Evolutionary conservation across 2,797 vertebrate genomes (phyloP), one percentile per base, ranked within the genome.

Genomic region (Acipenser ruthenus): DNA sequence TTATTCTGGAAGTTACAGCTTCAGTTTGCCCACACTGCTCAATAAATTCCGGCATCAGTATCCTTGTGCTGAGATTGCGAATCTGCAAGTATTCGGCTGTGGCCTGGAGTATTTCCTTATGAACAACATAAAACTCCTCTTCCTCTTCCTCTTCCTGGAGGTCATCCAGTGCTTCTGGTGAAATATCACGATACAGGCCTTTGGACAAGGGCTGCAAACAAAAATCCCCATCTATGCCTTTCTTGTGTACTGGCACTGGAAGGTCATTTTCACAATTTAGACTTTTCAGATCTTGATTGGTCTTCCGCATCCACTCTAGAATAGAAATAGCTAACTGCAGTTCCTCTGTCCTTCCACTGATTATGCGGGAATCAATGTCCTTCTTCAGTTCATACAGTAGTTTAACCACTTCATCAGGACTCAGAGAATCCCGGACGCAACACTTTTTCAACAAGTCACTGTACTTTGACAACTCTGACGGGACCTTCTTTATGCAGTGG

Each of bases 1-100:
- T 71, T 55, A 86, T 84, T 60, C 72, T 68, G 8, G 74, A 65
- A 49, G 81, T 78, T 70, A 86, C 62, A 10, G 81, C 74, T 67
- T 86, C 83, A 0, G 68, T 80, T 23, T 74, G 83, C 8, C 83
- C 78, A 0, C 69, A 81, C 6, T 67, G 51, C 11, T 58, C 55
- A 0, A 84, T 78, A 0, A 67, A 70, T 51, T 86, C 73, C 0
- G 75, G 76, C 15, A 78, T 77, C 23, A 82, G 72, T 49, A 86
- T 47, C 12, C 47, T 51, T 0, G 67, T 81, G 50, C 81, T 86
- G 64, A 85, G 68, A 64, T 75, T 62, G 10, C 72, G 73, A 0
- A 78, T n/a, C 5, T 79, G 74, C 0, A 83, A 12, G 63, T 78
- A 84, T 0, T 7, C 51, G 12, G 79, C 78, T 6, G 73, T 80